These are phyloP conservation scores for Drosophila pegasa DNA, from an alignment of 2,888 invertebrate species.

Conservation along the genomic window DNA sequence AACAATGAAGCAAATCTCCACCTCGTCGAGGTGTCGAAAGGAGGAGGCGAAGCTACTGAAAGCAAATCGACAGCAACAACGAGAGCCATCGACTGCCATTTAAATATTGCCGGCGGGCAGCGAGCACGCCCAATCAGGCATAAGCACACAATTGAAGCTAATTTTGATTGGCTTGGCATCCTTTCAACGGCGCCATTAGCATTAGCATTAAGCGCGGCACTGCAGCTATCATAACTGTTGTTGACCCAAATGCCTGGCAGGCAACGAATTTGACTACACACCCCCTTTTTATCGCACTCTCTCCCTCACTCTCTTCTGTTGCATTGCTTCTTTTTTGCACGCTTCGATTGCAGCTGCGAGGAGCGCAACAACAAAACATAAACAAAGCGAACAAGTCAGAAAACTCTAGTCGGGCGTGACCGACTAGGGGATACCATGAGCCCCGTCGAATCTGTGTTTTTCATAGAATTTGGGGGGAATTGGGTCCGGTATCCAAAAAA, in stretches of 20 bases:
- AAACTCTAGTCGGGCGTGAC: too few relatives aligned
- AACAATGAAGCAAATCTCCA: background rate
- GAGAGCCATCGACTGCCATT: conserved; percentile 7
- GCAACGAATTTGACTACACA: conserved; percentile 38
- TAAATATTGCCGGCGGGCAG: conserved; percentile 5
- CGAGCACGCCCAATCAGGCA: conserved; percentile 24
- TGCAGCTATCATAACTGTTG: conserved; percentile 30
- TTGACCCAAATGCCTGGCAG: conserved; percentile 56
- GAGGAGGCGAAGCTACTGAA: background rate
- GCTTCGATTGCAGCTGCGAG: conserved; percentile 64
- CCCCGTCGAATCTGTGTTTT: too few relatives aligned
- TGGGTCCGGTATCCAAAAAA: too few relatives aligned
- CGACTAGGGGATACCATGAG: too few relatives aligned
- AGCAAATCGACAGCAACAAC: conserved; percentile 20
- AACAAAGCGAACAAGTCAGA: too few relatives aligned
- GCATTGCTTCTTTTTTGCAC: conserved; percentile 53
- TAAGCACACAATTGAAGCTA: conserved; percentile 17
- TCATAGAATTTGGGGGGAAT: too few relatives aligned
- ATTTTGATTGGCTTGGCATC: conserved; percentile 37
- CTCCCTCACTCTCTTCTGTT: background rate
- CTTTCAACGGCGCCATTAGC: conserved; percentile 27
- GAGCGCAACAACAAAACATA: conserved; percentile 13
- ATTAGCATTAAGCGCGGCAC: conserved; percentile 17
- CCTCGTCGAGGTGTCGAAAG: background rate
- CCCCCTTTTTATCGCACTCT: conserved; percentile 34